Conservation (phyloP, 30 jellyfish, hydroid and myxozoan species). For the Clytia hemisphaerica region DNA sequence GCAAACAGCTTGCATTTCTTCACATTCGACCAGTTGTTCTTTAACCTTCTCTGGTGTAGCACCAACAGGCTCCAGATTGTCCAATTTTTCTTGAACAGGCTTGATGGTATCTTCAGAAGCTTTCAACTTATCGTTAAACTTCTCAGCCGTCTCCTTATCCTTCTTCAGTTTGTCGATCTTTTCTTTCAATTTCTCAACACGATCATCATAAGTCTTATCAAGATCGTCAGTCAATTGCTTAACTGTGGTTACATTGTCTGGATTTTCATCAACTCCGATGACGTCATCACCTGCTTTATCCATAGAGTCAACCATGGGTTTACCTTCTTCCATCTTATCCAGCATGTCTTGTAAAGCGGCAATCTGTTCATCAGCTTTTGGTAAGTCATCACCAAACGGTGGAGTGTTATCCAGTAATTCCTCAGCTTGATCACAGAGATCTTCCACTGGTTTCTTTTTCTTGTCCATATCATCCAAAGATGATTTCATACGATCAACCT, state of each 20-base stretch:
- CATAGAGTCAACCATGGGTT: conserved; percentile 45
- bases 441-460: conserved; percentile 57
- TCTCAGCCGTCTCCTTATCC: conserved; percentile 36
- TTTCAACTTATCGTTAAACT: conserved; percentile 31
- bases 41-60: conserved; percentile 80
- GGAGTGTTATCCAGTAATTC: conserved; percentile 26
- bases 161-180: conserved; percentile 53
- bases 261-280: conserved; percentile 63
- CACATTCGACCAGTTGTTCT: conserved; percentile 83
- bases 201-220: conserved; percentile 35
- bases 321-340: conserved; percentile 44
- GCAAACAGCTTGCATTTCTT: conserved; percentile 66
- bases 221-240: conserved; percentile 58
- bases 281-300: conserved; percentile 60
- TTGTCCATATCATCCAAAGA: conserved; percentile 35
- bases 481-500: conserved; percentile 52
- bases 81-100: conserved; percentile 36
- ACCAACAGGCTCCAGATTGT: conserved; percentile 79
- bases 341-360: conserved; percentile 47
- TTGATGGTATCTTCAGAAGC: conserved; percentile 55
- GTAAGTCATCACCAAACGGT: conserved; percentile 63
- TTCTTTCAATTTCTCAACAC: conserved; percentile 38
- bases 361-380: conserved; percentile 50
- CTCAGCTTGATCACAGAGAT: conserved; percentile 45
- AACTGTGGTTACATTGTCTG: conserved; percentile 71